phyloP scores from a whole-genome alignment of 2,888 invertebrate genomes.

The Neelides folsomi region DNA sequence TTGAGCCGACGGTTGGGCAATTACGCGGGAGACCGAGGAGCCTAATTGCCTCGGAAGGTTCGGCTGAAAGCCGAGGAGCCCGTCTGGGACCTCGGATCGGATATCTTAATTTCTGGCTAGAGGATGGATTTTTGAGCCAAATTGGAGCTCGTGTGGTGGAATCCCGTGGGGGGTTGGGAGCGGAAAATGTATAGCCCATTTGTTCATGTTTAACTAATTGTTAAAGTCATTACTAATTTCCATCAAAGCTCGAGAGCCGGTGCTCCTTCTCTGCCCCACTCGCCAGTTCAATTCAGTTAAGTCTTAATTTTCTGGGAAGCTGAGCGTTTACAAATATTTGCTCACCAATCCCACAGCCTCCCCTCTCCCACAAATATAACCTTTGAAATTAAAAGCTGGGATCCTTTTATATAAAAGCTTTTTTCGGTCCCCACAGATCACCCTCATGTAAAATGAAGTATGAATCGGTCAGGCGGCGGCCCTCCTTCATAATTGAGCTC shows the following conservation, averaged over 20 bases:
- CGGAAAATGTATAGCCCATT: conserved; percentile 29
- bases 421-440: conserved; percentile 23
- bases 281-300: conserved; percentile 30
- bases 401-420: conserved; percentile 18
- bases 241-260: conserved; percentile 32
- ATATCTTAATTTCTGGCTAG: no score
- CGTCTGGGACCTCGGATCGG: no score
- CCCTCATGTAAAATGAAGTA: conserved; percentile 11
- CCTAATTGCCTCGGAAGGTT: no score
- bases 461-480: conserved; percentile 3
- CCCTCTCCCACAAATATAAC: conserved; percentile 27
- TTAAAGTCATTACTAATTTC: conserved; percentile 34
- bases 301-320: conserved; percentile 33
- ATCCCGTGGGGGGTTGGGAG: conserved; percentile 20
- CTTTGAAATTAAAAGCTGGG: conserved; percentile 33
- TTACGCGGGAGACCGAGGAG: no score
- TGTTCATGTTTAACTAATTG: conserved; percentile 34
- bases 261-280: conserved; percentile 5
- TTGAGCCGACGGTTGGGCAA: no score
- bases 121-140: no score
- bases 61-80: no score
- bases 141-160: conserved; percentile 2
- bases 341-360: conserved; percentile 30
- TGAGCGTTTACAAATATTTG: conserved; percentile 34
- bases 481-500: conserved; percentile 10